These are phyloP conservation scores for Psilopsiagon aymara DNA, from an alignment of 2,113 vertebrate genomes.

Conservation along the genomic window DNA sequence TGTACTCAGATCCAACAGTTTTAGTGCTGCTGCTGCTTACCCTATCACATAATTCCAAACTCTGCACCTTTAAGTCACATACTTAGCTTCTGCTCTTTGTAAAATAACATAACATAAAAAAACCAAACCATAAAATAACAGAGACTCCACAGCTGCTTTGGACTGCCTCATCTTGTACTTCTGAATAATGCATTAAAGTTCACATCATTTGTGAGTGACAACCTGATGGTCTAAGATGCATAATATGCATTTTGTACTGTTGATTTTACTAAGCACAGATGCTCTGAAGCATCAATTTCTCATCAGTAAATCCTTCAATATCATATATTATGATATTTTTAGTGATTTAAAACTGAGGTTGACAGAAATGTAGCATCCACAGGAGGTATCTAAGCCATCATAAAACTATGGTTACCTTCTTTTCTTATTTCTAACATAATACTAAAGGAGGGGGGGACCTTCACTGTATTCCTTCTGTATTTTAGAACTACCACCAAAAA, in stretches of 20 bases:
- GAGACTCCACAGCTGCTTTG: constrained; percentile 10
- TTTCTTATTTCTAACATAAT: neutral
- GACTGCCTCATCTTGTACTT: neutral
- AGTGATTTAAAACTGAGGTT: neutral
- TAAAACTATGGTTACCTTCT: neutral
- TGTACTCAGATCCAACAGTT: constrained; percentile 2
- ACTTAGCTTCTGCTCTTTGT: neutral
- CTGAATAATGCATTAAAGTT: constrained; percentile 56
- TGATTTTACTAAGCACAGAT: constrained; percentile 42
- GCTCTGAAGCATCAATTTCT: constrained; percentile 32
- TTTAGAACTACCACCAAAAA: neutral
- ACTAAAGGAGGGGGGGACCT: neutral
- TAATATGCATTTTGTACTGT: constrained; percentile 29
- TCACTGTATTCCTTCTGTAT: neutral
- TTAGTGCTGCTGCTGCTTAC: neutral
- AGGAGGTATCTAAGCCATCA: neutral
- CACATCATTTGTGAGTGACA: constrained; percentile 43
- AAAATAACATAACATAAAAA: neutral
- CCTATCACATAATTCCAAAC: neutral
- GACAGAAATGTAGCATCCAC: neutral
- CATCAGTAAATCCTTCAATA: constrained; percentile 37
- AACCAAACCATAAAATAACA: neutral
- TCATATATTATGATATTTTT: neutral
- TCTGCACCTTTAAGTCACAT: constrained; percentile 16
- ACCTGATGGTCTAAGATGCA: constrained; percentile 6